Evolutionary conservation across 2,797 vertebrate species (phyloP).

Genomic region (Lepidocolaptes lacrymiger): DNA sequence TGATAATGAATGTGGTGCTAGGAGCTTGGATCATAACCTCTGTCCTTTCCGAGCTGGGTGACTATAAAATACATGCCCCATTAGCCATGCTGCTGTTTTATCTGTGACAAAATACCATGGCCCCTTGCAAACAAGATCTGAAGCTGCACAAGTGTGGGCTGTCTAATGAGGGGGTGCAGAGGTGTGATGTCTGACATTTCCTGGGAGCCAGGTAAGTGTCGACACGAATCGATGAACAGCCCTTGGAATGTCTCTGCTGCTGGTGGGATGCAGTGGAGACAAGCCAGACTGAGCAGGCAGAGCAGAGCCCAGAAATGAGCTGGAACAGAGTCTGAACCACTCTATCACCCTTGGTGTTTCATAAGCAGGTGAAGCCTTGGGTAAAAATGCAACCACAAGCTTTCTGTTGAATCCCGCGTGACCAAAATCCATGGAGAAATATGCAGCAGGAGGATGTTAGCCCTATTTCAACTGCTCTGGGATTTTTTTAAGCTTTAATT

Average conservation of each 20-base stretch:
- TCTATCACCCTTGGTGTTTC: not conserved
- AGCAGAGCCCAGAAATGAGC: not conserved
- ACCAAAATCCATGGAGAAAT: not conserved
- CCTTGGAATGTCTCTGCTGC: not conserved
- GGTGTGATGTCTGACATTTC: not conserved
- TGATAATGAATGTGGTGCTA: not conserved
- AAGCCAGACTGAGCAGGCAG: not conserved
- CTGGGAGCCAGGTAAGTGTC: not conserved
- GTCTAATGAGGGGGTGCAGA: not conserved
- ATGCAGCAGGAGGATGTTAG: not conserved
- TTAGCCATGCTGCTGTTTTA: not conserved
- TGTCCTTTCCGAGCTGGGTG: not conserved
- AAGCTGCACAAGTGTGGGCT: not conserved
- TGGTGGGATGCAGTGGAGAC: not conserved
- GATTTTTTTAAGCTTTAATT: constrained; percentile 59
- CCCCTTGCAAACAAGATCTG: not conserved
- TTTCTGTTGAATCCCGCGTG: not conserved
- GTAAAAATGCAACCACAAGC: not conserved
- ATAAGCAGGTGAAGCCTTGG: not conserved
- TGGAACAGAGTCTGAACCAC: not conserved
- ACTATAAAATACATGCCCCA: fast-evolving
- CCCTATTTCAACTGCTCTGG: constrained; percentile 21
- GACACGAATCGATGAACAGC: not conserved
- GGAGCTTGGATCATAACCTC: not conserved
- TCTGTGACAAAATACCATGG: not conserved